Evolutionary conservation across 2,888 invertebrate genomes (phyloP), one percentile per base, ranked within the genome.

Genomic region (Exocentrus adspersus): DNA sequence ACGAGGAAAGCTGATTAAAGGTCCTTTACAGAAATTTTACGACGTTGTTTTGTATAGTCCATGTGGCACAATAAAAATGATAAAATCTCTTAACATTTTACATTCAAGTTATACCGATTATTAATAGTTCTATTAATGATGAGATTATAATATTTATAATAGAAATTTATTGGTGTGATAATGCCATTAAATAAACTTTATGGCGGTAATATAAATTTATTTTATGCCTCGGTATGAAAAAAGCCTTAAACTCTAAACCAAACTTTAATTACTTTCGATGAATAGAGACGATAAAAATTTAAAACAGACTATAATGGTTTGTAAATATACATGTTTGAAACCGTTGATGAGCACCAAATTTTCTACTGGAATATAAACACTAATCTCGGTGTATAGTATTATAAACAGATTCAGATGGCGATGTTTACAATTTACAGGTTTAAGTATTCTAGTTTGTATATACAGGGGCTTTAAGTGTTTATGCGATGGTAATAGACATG

Each of bases 301-400:
- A 70, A 76, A 76, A 75, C 75, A 77, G 72, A 76, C 75, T 74
- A 75, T 77, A 75, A 76, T 74, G 76, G 76, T 77, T 77, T 77
- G 75, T 77, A 78, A 78, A 78, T 78, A 78, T 77, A 78, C 77
- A 73, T 70, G 67, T 72, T 75, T 70, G 72, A 76, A 75, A 73
- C 78, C 77, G 79, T 77, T 80, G 80, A 80, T 80, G 79, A 79
- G 78, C 77, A 77, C 80, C 79, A 79, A 80, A 79, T 80, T 80
- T 80, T 78, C 75, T 76, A 72, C 69, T 70, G 72, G 67, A 76
- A 75, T 73, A 77, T 78, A 80, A 77, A 79, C 79, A 80, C 60
- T 50, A 73, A 75, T 74, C 74, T 73, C 72, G 75, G 74, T 75
- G 75, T 78, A 76, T 78, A 75, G 73, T 75, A 76, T 72, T 75